phyloP scores from a whole-genome alignment of 2,113 vertebrate genomes.

The Pteronura brasiliensis region DNA sequence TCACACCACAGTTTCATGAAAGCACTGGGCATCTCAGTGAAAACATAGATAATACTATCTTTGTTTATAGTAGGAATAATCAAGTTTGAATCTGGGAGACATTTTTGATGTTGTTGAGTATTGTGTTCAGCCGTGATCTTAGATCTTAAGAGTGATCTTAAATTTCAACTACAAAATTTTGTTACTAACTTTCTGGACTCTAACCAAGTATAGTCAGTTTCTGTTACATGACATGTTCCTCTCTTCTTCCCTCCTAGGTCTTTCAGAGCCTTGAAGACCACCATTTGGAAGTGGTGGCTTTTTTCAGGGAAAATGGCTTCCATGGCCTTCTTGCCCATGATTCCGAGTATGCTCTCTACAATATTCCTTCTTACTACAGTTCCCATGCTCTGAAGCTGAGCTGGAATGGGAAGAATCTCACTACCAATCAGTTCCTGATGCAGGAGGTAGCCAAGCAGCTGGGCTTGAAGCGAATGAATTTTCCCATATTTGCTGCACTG shows the following conservation, averaged over 20 bases:
- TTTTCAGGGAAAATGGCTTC: conserved; percentile 93
- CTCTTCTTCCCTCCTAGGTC: conserved; percentile 82
- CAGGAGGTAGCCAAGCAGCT: conserved; percentile 93
- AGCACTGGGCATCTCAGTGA: neutral
- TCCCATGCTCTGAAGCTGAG: conserved; percentile 94
- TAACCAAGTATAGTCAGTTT: conserved; percentile 1
- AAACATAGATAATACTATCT: neutral
- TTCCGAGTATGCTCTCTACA: conserved; percentile 94
- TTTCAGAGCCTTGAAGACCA: conserved; percentile 95
- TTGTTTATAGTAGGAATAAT: neutral
- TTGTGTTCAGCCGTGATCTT: neutral
- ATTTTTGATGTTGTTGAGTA: neutral
- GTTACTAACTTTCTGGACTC: conserved; percentile 16
- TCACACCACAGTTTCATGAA: neutral
- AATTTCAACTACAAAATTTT: conserved; percentile 20
- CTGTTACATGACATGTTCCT: neutral
- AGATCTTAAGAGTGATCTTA: neutral
- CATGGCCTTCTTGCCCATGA: conserved; percentile 95
- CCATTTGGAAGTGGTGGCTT: conserved; percentile 94
- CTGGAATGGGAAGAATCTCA: conserved; percentile 96
- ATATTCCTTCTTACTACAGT: conserved; percentile 93
- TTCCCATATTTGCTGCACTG: conserved; percentile 93
- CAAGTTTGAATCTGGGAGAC: neutral
- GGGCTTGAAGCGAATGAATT: conserved; percentile 91
- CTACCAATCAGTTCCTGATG: conserved; percentile 94